Conservation (phyloP, 2,113 vertebrate genomes). For the Pygoscelis adeliae region DNA sequence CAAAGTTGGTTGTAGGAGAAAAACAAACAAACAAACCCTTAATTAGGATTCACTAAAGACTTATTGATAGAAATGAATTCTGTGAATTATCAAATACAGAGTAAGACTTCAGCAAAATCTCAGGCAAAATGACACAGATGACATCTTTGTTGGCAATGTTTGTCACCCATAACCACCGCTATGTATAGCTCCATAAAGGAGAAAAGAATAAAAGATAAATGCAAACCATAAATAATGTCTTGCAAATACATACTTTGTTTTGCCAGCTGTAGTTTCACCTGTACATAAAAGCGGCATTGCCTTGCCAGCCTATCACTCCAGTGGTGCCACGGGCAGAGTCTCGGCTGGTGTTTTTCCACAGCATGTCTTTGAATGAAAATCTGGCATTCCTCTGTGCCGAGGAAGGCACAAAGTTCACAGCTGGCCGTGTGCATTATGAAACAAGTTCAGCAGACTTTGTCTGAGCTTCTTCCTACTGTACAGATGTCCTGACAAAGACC, state of each 20-base stretch:
- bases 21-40: background rate
- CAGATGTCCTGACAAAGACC: background rate
- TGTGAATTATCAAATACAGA: background rate
- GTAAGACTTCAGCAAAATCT: background rate
- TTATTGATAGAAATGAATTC: background rate
- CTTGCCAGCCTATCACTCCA: background rate
- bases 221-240: background rate
- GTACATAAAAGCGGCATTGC: background rate
- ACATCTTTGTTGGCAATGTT: background rate
- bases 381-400: background rate
- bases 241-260: background rate
- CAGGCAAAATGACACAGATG: background rate
- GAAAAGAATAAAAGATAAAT: background rate
- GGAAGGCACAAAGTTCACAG: background rate
- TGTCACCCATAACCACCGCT: background rate
- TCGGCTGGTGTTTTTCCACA: background rate
- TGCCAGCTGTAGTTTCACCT: background rate
- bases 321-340: background rate
- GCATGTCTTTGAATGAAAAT: background rate
- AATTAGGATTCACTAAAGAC: background rate
- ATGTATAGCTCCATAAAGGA: background rate
- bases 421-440: fast-evolving
- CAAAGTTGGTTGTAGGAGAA: background rate
- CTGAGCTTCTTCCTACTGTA: background rate
- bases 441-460: background rate